Evolutionary conservation across 2,113 vertebrate species (phyloP).

Genomic region (Setophaga kirtlandii): DNA sequence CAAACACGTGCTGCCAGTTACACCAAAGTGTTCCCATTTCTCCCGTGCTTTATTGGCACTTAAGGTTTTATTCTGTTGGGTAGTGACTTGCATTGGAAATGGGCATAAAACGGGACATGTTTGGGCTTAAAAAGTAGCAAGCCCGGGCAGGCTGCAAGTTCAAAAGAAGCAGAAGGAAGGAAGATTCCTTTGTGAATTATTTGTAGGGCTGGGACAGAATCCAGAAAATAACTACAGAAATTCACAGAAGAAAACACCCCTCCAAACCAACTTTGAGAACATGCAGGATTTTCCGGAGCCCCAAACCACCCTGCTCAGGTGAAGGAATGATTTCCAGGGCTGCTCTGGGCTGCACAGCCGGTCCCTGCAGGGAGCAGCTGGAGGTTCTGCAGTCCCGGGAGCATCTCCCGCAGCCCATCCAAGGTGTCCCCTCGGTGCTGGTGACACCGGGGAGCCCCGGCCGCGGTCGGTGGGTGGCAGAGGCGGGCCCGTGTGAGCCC

Average conservation of each 20-base stretch:
- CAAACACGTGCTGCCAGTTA: not conserved
- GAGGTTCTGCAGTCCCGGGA: not conserved
- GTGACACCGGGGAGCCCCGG: not conserved
- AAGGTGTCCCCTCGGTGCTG: rapidly evolving
- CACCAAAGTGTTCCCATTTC: not conserved
- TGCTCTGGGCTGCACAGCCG: rapidly evolving
- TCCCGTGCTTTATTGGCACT: not conserved
- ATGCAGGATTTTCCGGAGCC: not conserved
- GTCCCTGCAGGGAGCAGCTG: rapidly evolving
- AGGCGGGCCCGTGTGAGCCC: not conserved
- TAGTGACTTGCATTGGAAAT: not conserved
- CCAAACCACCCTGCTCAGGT: rapidly evolving
- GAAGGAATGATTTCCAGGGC: not conserved
- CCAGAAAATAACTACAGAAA: not conserved
- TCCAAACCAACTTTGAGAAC: not conserved
- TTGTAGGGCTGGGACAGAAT: not conserved
- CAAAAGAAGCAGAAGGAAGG: not conserved
- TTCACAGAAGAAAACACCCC: rapidly evolving
- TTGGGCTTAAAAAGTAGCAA: not conserved
- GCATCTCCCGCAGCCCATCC: rapidly evolving
- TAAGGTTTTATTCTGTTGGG: not conserved
- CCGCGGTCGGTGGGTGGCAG: not conserved
- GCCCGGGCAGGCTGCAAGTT: not conserved
- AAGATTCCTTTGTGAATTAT: not conserved
- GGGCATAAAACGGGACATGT: not conserved